A percentile compares a stretch with the other conserved stretches of the same genome.
Conservation (phyloP, 2,888 invertebrate genomes). For the Crossocerus cetratus region DNA sequence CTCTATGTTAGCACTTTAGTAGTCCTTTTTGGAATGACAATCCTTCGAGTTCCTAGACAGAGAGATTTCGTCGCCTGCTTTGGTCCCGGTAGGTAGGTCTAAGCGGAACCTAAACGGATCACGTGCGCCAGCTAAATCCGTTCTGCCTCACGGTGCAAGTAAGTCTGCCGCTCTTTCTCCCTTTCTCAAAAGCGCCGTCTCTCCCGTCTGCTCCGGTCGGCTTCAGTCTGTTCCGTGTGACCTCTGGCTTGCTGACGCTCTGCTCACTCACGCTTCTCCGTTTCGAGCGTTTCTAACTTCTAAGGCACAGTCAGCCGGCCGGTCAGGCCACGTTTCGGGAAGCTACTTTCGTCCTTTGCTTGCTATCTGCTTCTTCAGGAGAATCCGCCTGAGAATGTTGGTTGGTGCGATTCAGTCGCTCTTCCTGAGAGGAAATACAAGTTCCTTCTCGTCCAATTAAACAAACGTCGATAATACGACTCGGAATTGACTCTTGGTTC, state of each 20-base stretch:
- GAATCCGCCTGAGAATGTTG: not conserved
- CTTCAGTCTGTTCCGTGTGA: not conserved
- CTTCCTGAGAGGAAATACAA: too few species aligned
- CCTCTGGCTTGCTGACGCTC: not conserved
- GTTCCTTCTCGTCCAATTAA: not conserved
- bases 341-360: not conserved
- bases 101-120: not conserved
- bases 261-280: not conserved
- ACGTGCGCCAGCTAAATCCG: conserved; percentile 31
- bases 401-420: too few species aligned
- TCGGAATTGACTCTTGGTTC: not conserved
- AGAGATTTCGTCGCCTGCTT: not conserved
- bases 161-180: not conserved
- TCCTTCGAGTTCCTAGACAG: not conserved
- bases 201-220: too few species aligned
- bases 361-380: not conserved
- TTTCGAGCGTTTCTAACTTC: conserved; percentile 6
- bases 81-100: not conserved
- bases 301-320: not conserved
- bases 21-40: too few species aligned
- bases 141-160: not conserved
- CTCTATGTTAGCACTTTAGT: too few species aligned
- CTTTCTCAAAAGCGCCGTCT: conserved; percentile 3
- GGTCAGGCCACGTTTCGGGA: not conserved
- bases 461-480: not conserved